Conservation (phyloP, 37 sponge, comb jelly and placozoan species). For the Agelas oroides region DNA sequence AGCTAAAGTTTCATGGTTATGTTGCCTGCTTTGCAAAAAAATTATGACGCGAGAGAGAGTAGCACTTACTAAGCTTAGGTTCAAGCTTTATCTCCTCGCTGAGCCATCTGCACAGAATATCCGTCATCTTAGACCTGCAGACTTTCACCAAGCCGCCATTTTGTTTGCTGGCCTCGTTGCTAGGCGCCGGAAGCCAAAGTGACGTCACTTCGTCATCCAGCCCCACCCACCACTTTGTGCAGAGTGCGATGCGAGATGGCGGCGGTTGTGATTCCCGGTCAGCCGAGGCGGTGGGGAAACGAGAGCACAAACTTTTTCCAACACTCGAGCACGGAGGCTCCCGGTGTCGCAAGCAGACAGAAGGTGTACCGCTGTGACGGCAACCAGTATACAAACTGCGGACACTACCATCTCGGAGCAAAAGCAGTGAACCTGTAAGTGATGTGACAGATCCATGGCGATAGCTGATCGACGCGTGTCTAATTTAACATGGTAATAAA, state of each 20-base stretch:
- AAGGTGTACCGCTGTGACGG: conserved; percentile 54
- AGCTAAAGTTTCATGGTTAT: no score
- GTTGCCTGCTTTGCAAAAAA: no score
- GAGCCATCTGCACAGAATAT: conserved; percentile 94
- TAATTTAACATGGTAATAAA: no score
- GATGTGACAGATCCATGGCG: no score
- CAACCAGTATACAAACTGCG: conserved; percentile 49
- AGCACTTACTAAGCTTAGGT: conserved; percentile 70
- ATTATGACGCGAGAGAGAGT: no score
- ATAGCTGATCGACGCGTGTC: no score
- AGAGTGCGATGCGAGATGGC: conserved; percentile 12
- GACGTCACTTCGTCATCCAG: background rate
- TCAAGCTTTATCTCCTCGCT: conserved; percentile 81
- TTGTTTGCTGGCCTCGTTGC: no score
- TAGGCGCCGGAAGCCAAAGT: no score
- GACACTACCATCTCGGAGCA: conserved; percentile 39
- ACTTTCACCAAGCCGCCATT: background rate
- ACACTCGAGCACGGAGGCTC: background rate
- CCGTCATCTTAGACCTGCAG: conserved; percentile 71
- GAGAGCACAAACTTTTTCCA: conserved; percentile 64
- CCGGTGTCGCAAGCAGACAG: conserved; percentile 20
- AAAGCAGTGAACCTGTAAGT: conserved; percentile 43
- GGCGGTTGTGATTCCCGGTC: conserved; percentile 32
- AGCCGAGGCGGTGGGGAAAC: conserved; percentile 47
- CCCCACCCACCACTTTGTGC: background rate